phyloP scores from a whole-genome alignment of 2,888 invertebrate species.

The Acrocera orbiculus region DNA sequence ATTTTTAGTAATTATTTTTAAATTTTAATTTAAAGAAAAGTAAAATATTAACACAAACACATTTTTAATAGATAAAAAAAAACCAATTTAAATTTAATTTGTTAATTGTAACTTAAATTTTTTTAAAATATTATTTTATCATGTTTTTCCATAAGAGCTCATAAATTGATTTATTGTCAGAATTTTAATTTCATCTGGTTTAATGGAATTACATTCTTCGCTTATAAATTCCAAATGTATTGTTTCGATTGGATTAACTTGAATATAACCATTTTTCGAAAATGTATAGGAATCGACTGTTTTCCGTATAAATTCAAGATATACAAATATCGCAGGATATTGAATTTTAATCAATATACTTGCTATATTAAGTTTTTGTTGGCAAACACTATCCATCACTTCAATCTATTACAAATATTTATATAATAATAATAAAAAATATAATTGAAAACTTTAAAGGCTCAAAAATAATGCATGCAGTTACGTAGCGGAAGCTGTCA shows the following conservation, averaged over 20 bases:
- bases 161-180: constrained; percentile 27
- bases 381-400: constrained; percentile 18
- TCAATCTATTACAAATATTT: constrained; percentile 18
- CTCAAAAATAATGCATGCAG: not conserved
- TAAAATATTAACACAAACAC: no score
- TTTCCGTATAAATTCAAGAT: constrained; percentile 21
- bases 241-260: constrained; percentile 21
- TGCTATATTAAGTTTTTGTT: constrained; percentile 15
- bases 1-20: no score
- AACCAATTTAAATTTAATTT: no score
- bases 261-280: constrained; percentile 28
- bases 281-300: constrained; percentile 19
- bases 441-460: not conserved
- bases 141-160: constrained; percentile 9
- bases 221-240: constrained; percentile 21
- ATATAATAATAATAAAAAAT: not conserved
- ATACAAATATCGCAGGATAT: constrained; percentile 27
- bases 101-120: no score
- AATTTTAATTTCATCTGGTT: constrained; percentile 20
- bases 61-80: no score
- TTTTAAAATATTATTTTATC: constrained; percentile 4
- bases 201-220: constrained; percentile 16
- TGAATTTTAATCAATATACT: constrained; percentile 22
- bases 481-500: no score
- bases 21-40: no score